Conservation (phyloP, 2,888 invertebrate species). For the Sarcophaga rosellei region DNA sequence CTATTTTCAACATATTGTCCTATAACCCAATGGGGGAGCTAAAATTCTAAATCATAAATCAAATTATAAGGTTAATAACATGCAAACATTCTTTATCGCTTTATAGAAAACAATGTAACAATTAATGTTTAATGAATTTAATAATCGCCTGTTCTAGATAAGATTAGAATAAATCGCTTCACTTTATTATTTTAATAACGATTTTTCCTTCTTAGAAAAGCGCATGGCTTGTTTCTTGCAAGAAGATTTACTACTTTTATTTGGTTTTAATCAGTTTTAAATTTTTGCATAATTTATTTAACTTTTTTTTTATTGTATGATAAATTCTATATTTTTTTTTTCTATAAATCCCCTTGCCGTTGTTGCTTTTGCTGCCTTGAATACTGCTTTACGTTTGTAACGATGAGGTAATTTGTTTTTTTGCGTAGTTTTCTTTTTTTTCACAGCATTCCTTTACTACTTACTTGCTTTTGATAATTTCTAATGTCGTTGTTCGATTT, state of each 20-base stretch:
- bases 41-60: not conserved
- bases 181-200: not conserved
- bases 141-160: not conserved
- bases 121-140: not conserved
- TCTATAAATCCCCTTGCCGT: not conserved
- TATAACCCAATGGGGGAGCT: not conserved
- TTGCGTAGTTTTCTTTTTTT: not conserved
- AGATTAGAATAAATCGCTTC: not conserved
- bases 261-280: not conserved
- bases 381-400: not conserved
- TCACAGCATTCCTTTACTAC: not conserved
- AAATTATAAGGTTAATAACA: slow-evolving; percentile 30
- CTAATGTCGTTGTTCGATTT: not conserved
- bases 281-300: slow-evolving; percentile 23
- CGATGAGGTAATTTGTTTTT: slow-evolving; percentile 36
- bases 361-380: not conserved
- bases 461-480: not conserved
- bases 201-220: not conserved
- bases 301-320: not conserved
- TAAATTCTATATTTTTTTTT: not conserved
- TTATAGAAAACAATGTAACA: not conserved
- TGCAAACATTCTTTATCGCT: not conserved
- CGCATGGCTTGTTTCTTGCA: not conserved
- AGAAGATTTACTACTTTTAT: not conserved
- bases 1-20: slow-evolving; percentile 75